Percentiles rank a stretch among this genome's conserved stretches.
phyloP scores from a whole-genome alignment of 2,888 invertebrate genomes.

The Chrysodeixis includens region DNA sequence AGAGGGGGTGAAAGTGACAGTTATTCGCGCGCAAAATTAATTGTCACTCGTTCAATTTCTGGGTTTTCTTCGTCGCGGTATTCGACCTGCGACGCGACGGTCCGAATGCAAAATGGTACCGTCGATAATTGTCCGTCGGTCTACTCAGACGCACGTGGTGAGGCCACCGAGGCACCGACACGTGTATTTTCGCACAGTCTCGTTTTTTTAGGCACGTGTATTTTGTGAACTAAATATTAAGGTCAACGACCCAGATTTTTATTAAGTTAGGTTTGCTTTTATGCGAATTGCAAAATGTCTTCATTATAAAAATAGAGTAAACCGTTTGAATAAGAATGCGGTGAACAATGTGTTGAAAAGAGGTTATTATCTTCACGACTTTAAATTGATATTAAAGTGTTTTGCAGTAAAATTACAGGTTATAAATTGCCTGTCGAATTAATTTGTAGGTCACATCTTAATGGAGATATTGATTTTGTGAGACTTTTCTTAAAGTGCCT shows the following conservation, averaged over 20 bases:
- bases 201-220: constrained; percentile 22
- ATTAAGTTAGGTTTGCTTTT: neutral
- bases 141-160: neutral
- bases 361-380: neutral
- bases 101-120: neutral
- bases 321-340: neutral
- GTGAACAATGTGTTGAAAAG: neutral
- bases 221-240: neutral
- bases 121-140: constrained; percentile 6
- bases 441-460: neutral
- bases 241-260: neutral
- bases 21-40: neutral
- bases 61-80: neutral
- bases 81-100: neutral
- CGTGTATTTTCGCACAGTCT: constrained; percentile 12
- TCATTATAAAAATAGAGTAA: neutral
- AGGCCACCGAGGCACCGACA: neutral
- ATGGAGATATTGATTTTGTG: neutral
- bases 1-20: constrained; percentile 7
- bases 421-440: neutral
- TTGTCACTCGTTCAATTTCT: neutral
- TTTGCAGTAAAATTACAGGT: neutral
- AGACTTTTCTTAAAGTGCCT: neutral
- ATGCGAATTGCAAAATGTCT: neutral
- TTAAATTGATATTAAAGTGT: neutral